Percentiles rank a stretch among this genome's conserved stretches.
These are phyloP conservation scores for Planococcus citri DNA, from an alignment of 1,140 invertebrate species.

Conservation along the genomic window DNA sequence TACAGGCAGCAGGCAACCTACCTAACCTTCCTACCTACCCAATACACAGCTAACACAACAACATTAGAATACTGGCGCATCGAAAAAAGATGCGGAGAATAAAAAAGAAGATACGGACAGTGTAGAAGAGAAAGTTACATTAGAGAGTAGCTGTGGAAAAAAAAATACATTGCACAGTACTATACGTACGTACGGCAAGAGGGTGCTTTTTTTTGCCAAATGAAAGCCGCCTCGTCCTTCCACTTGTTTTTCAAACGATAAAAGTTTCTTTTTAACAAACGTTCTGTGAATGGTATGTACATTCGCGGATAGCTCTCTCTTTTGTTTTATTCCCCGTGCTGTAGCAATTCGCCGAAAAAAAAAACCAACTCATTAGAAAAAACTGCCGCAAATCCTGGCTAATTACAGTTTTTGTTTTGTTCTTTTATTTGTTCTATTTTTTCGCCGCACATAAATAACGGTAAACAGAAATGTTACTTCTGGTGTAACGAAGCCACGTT, in stretches of 20 bases:
- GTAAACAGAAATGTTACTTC: constrained; percentile 3
- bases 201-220: neutral
- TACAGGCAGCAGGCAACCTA: too few relatives aligned
- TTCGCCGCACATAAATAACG: constrained; percentile 6
- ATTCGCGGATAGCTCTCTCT: neutral
- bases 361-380: constrained; percentile 1
- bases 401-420: constrained; percentile 8
- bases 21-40: too few relatives aligned
- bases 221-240: neutral
- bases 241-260: constrained; percentile 3
- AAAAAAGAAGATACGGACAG: neutral
- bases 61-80: too few relatives aligned
- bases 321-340: constrained; percentile 2
- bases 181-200: neutral
- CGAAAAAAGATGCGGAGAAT: neutral
- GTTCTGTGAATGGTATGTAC: neutral
- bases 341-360: neutral
- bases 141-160: too few relatives aligned
- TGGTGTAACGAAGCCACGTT: neutral
- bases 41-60: too few relatives aligned
- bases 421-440: constrained; percentile 6
- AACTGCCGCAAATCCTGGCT: constrained; percentile 5
- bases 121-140: neutral
- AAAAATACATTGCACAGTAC: too few relatives aligned
- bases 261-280: constrained; percentile 8